Evolutionary conservation across 2,888 invertebrate species (phyloP).

Genomic region (Zygaena filipendulae): DNA sequence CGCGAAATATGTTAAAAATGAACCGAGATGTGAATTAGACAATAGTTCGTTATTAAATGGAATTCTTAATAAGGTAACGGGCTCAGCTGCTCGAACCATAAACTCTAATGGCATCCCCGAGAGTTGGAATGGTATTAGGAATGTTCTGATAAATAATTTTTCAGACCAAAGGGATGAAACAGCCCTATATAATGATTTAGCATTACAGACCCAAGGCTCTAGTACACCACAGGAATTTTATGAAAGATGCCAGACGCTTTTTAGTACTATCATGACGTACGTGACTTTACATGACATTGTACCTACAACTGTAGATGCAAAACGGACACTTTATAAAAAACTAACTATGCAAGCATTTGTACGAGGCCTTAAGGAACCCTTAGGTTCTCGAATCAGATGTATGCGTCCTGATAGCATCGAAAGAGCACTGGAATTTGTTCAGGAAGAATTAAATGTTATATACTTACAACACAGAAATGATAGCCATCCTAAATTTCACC

Average conservation of each 20-base stretch:
- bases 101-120: conserved; percentile 18
- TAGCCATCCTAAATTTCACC: too few species aligned
- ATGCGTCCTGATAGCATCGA: conserved; percentile 11
- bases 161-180: conserved; percentile 20
- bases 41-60: conserved; percentile 11
- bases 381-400: conserved; percentile 17
- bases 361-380: conserved; percentile 14
- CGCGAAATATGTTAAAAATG: neutral
- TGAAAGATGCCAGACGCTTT: conserved; percentile 11
- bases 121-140: conserved; percentile 16
- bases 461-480: conserved; percentile 10
- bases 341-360: conserved; percentile 12
- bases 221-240: conserved; percentile 13
- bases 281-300: conserved; percentile 8
- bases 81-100: conserved; percentile 14
- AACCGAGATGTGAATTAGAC: neutral
- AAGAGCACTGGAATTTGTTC: conserved; percentile 13
- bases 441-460: conserved; percentile 8
- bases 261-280: conserved; percentile 15
- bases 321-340: conserved; percentile 13
- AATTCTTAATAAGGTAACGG: conserved; percentile 18
- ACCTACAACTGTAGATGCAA: conserved; percentile 10
- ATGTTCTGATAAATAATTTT: conserved; percentile 19
- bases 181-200: conserved; percentile 19
- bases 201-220: conserved; percentile 9